Base-by-base conservation (phyloP, 30 jellyfish, hydroid and myxozoan species). In the Cassiopea andromeda region DNA sequence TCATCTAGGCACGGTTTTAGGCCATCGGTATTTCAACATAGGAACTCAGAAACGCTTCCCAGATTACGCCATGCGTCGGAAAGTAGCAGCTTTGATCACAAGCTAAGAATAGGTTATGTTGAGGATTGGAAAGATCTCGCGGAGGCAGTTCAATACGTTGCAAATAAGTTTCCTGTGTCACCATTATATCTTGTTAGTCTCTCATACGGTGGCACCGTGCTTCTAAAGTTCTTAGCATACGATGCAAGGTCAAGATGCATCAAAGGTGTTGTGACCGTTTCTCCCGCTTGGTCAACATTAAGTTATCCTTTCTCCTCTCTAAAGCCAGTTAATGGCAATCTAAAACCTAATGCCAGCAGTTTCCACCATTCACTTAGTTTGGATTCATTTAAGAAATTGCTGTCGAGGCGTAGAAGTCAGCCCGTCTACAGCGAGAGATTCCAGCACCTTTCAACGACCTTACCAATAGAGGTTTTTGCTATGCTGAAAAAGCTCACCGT, bases 171-270 rank as follows among this genome's bases (percentile, higher is more conserved):
- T 47, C 94, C 94, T 5, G 18, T 17, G 27, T 78, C 94, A 9
- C 18, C 82, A 1, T 48, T 77, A 16, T 87, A 78, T 81, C 79
- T 80, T 43, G 82, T 87, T 3, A 81, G 90, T 16, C 7, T 87
- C 43, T 87, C 94, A 3, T 87, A 77, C 50, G 94, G 94, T n/a
- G 16, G 88, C 64, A 81, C 90, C n/a, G 78, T 84, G 15, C 86
- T 87, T 1, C 82, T 87, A 13, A 77, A 69, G 54, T 87, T 77
- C 44, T 79, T 87, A 7, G 69, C 90, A 9, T 3, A 69, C 9
- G 81, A 87, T 66, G 74, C 90, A 7, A 54, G 69, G 60, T 71
- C 94, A 48, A 81, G 74, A 18, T 27, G 18, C 48, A 18, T 87
- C 10, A 69, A 57, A 27, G 94, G 90, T 13, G 94, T 81, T 48